Percentiles rank a stretch among this genome's conserved stretches.
These are phyloP conservation scores for Lochmaea capreae DNA, from an alignment of 2,888 invertebrate genomes.

Conservation along the genomic window DNA sequence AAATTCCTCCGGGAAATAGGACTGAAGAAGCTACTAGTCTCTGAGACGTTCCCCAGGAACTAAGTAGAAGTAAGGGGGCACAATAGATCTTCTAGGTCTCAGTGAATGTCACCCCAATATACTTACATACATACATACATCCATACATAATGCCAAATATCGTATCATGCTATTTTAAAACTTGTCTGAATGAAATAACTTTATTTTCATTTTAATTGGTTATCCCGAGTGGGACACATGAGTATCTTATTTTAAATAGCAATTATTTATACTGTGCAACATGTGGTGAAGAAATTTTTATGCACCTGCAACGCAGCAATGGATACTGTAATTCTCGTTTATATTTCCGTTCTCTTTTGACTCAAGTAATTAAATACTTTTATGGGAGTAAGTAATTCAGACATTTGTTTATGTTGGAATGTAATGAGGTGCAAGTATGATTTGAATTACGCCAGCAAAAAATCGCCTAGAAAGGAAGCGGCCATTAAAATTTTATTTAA, in stretches of 20 bases:
- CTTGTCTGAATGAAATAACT: neutral
- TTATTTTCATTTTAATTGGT: neutral
- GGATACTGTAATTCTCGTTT: neutral
- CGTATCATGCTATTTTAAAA: neutral
- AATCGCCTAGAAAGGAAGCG: neutral
- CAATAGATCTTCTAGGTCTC: too few species aligned
- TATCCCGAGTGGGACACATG: neutral
- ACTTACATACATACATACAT: too few species aligned
- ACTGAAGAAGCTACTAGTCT: too few species aligned
- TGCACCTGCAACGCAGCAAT: slow-evolving; percentile 17
- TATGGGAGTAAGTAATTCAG: slow-evolving; percentile 10
- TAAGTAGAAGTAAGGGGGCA: too few species aligned
- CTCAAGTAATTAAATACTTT: slow-evolving; percentile 15
- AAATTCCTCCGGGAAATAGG: too few species aligned
- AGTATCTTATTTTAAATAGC: neutral
- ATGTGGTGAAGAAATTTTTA: slow-evolving; percentile 15
- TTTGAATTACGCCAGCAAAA: neutral
- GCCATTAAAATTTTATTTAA: neutral
- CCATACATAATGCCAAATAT: too few species aligned
- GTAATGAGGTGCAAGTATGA: slow-evolving; percentile 10
- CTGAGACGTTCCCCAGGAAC: too few species aligned
- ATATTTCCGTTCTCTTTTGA: slow-evolving; percentile 11
- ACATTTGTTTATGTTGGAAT: slow-evolving; percentile 12
- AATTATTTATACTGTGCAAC: slow-evolving; percentile 8
- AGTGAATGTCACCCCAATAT: too few species aligned